Base-by-base conservation (phyloP, 1,140 invertebrate species). In the Drosophila kurseongensis region DNA sequence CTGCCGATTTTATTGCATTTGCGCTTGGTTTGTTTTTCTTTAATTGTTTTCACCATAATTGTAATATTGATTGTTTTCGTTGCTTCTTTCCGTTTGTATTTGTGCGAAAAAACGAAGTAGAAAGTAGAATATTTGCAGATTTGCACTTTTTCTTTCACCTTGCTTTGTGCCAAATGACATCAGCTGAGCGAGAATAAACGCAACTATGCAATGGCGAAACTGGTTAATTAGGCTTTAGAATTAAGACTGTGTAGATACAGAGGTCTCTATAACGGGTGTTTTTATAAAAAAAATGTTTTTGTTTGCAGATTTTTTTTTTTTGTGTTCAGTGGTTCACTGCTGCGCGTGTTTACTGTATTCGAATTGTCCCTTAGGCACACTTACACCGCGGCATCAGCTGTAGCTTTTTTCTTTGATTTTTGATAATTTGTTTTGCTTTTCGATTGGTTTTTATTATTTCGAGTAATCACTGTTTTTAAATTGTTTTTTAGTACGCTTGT, bases 101-200 rank as follows among this genome's bases (percentile, higher is more conserved):
- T 14, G 13, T 14, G 18, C 16, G 5, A 6, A 18, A 32, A 16
- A 48, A 29, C 12, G 40, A 32, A 29, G 41, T 32, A 54, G 18
- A 60, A 38, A 12, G 32, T 32, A 12, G 47, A 1, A 40, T 8
- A 18, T n/a, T 16, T 32, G 36, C 8, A 59, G 36, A 63, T 60
- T 36, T 18, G 32, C 32, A 60, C 29, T 36, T 16, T 35, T 35
- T 29, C 23, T 14, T 18, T 45, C 16, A 27, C 18, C 13, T 13
- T 57, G 12, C 14, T 63, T 68, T 29, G 32, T 44, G 16, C 36
- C 41, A 52, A 29, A 86, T 88, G 83, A 88, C 83, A 88, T 88
- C 83, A 88, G 83, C 83, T 86, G 84, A 62, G 27, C 51, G n/a
- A 88, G 88, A 88, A 88, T 79, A 77, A 68, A 60, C 55, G n/a